Base-by-base conservation (phyloP, 35 echinoderm and acorn worm genomes). In the Lytechinus pictus region DNA sequence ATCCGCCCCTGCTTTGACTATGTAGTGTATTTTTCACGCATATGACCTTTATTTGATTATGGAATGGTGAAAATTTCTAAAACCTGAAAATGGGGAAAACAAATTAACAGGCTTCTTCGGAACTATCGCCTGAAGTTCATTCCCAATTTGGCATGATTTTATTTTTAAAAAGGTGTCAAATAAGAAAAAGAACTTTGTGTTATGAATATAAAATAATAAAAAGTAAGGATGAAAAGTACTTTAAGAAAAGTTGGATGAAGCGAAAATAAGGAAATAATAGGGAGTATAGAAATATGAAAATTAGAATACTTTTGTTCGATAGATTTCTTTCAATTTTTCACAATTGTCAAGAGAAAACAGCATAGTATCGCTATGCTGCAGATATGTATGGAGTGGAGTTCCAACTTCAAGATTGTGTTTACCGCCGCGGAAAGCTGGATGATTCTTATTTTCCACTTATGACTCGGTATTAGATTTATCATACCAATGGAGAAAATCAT, bases 231-330 rank as follows among this genome's bases (percentile, higher is more conserved):
- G 19, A 79, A 79, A 79, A 79, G 66, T 79, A 79, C 66, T 16
- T 24, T 24, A 79, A 79, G 66, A 79, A 79, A 79, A 79, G 66
- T 79, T 79, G 66, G 66, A 79, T 24, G 88, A 90, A 9, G 16
- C 28, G 88, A 54, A 52, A 21, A 33, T n/a, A 90, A 33, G 88
- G 52, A 54, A 90, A 90, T 19, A 54, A 90, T 12, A 9, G 88
- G n/a, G 88, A 90, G 52, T 90, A 93, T 93, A 57, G 92, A 93
- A 93, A 57, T 93, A 93, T 93, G 92, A 93, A 57, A 93, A 93
- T 54, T 93, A 57, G 92, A 93, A 27, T 27, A 93, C 92, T 57
- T 93, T 93, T 93, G 92, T 93, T 11, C 92, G 52, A 55, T 13
- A 53, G 92, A 93, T 57, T 93, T 93, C 92, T 93, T 93, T 93